A percentile compares a stretch with the other conserved stretches of the same genome.
Evolutionary conservation across 2,888 invertebrate genomes (phyloP).

Genomic region (Malthinus seriepunctatus): DNA sequence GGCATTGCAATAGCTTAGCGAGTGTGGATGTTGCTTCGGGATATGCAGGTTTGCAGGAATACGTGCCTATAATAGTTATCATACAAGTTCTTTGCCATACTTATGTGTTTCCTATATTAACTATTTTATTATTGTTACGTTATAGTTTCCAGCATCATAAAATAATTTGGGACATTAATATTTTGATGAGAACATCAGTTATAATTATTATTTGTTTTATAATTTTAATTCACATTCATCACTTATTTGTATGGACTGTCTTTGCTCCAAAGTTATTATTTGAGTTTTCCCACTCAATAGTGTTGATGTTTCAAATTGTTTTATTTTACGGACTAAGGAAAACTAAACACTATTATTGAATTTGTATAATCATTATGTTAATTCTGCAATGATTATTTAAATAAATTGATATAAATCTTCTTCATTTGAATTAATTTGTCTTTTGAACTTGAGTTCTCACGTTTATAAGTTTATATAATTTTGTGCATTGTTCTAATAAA

Average conservation of each 20-base stretch:
- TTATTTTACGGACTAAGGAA: constrained; percentile 7
- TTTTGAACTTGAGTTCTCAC: no score
- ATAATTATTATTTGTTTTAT: constrained; percentile 61
- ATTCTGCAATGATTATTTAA: no score
- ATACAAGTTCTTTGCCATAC: constrained; percentile 76
- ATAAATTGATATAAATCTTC: no score
- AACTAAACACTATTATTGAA: no score
- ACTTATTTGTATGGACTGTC: constrained; percentile 95
- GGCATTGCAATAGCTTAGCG: constrained; percentile 92
- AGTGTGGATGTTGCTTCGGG: constrained; percentile 90
- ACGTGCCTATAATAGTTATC: constrained; percentile 71
- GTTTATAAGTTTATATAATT: no score
- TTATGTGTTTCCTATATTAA: constrained; percentile 76
- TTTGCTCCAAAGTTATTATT: constrained; percentile 95
- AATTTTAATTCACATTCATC: constrained; percentile 71
- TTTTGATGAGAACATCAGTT: constrained; percentile 60
- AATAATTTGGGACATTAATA: constrained; percentile 40
- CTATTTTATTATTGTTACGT: constrained; percentile 61
- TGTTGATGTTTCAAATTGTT: constrained; percentile 45
- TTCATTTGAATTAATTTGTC: no score
- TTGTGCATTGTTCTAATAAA: no score
- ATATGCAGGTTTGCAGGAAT: constrained; percentile 81
- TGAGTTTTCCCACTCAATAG: constrained; percentile 59
- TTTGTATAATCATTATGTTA: no score
- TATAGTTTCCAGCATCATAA: neutral